A percentile compares a stretch with the other conserved stretches of the same genome.
These are phyloP conservation scores for Andricus curvator DNA, from an alignment of 2,888 invertebrate species.

Conservation along the genomic window DNA sequence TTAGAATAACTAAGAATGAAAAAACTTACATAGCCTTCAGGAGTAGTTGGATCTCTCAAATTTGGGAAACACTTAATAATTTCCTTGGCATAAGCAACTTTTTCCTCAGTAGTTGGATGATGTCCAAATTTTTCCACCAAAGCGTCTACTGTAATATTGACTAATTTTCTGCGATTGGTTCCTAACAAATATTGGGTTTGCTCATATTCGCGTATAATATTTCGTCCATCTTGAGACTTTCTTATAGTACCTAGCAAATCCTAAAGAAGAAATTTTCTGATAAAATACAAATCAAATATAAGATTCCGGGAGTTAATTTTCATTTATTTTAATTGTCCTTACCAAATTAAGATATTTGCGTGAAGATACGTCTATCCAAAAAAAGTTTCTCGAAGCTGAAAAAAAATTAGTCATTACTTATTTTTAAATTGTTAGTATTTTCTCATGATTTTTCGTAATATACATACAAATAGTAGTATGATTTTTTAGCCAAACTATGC, in stretches of 20 bases:
- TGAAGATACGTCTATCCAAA: too few relatives aligned
- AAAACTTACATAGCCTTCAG: slow-evolving; percentile 4
- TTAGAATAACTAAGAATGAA: too few relatives aligned
- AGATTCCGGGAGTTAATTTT: neutral
- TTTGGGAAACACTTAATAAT: slow-evolving; percentile 41
- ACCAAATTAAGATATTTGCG: neutral
- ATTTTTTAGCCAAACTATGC: too few relatives aligned
- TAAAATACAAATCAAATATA: neutral
- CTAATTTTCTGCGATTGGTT: slow-evolving; percentile 3
- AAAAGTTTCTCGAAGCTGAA: too few relatives aligned
- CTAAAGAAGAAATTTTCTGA: neutral
- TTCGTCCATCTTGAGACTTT: neutral
- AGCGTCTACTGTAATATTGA: slow-evolving; percentile 38
- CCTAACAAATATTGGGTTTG: neutral
- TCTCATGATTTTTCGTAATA: too few relatives aligned
- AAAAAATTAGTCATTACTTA: too few relatives aligned
- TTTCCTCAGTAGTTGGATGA: slow-evolving; percentile 41
- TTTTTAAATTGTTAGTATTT: too few relatives aligned
- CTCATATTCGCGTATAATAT: neutral
- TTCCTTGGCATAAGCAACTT: slow-evolving; percentile 33
- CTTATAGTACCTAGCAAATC: neutral
- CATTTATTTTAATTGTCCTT: too few relatives aligned
- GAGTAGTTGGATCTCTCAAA: neutral
- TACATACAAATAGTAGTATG: too few relatives aligned
- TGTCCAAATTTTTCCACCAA: slow-evolving; percentile 39